Evolutionary conservation across 92 coral and sea anemone genomes (phyloP), one percentile per base, ranked within the genome.

Genomic region (Zoanthus sansibaricus): DNA sequence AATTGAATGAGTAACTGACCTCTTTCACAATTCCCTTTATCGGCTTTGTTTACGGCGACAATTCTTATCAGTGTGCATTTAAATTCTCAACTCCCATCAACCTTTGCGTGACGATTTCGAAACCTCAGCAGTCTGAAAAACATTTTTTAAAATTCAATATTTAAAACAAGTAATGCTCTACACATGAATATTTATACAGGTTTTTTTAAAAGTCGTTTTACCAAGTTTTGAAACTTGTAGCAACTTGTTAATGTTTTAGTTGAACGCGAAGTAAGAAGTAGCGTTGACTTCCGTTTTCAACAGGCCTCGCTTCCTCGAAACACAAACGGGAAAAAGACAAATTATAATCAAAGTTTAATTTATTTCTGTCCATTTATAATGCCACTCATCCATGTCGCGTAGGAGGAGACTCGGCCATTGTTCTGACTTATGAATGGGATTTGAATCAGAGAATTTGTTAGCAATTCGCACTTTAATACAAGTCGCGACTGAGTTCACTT

Each of bases 391-490:
- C 75, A 66, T 47, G 13, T 20, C 85, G 61, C 85, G 85, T 80
- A 80, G 85, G 85, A 18, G 94, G 91, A 89, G 94, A 92, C 93
- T 77, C 72, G 78, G 82, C 20, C 83, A 93, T 95, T 95, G 96
- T 92, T 90, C 72, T 75, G 74, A 67, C 58, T n/a, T 83, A 90
- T 94, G 89, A 94, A 94, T 94, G 98, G 98, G 94, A 92, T 92
- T 94, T 94, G 93, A 94, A 84, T 91, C 90, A 49, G 92, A 79
- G 98, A 86, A 75, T 86, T 71, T 55, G 83, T 58, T 15, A 37
- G 47, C 44, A 21, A 64, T 31, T 58, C 71, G 71, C 83, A 78
- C 70, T 78, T 46, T 30, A 5, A 6, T 46, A 30, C 70, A 7
- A 30, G 54, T 30, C 67, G 17, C 17, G 83, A 78, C 32, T 37